These are phyloP conservation scores for Onthophagus taurus DNA, from an alignment of 1,140 invertebrate genomes.

Conservation along the genomic window DNA sequence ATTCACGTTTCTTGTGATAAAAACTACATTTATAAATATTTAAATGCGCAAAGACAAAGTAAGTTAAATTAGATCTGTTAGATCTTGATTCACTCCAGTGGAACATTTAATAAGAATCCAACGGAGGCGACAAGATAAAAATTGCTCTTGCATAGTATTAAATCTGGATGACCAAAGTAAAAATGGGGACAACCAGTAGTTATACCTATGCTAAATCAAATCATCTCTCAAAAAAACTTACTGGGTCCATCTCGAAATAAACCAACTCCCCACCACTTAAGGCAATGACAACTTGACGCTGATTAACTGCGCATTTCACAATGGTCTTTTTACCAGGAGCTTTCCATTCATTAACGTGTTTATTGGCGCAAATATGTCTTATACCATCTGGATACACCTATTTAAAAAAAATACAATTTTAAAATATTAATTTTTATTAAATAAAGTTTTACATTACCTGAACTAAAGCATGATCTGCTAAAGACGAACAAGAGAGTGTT, in stretches of 20 bases:
- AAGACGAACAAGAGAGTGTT: conserved; percentile 90
- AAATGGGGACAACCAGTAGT: conserved; percentile 8
- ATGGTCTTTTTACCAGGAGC: conserved; percentile 95
- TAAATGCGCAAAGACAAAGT: neutral
- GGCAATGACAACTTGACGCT: conserved; percentile 96
- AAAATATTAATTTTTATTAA: conserved; percentile 9
- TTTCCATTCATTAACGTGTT: conserved; percentile 98
- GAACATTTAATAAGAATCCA: conserved; percentile 21
- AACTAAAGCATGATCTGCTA: conserved; percentile 95
- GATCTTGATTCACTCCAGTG: conserved; percentile 31
- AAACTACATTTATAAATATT: too few relatives aligned
- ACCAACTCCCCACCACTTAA: conserved; percentile 95
- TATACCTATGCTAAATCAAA: conserved; percentile 14
- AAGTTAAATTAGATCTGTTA: neutral
- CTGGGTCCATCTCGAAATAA: conserved; percentile 99
- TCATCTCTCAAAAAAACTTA: conserved; percentile 46
- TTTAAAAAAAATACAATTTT: conserved; percentile 18
- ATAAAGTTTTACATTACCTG: conserved; percentile 52
- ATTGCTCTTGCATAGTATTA: conserved; percentile 24
- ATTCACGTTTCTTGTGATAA: too few relatives aligned
- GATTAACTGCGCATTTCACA: conserved; percentile 96
- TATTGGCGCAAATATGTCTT: conserved; percentile 93
- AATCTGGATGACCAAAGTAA: conserved; percentile 9
- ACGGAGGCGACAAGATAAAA: conserved; percentile 30
- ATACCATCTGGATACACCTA: conserved; percentile 97